phyloP scores from a whole-genome alignment of 2,113 vertebrate species.

The Macquaria australasica region DNA sequence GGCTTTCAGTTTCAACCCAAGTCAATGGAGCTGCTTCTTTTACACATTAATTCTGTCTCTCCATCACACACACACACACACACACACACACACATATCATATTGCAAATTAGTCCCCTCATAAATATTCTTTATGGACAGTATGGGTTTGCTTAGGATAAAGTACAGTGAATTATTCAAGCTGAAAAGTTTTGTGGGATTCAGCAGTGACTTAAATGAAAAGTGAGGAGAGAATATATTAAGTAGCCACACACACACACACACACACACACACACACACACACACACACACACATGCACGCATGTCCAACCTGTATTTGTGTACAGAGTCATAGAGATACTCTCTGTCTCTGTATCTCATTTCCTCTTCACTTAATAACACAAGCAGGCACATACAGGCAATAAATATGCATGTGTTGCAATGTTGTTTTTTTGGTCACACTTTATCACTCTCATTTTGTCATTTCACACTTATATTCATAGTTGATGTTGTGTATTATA shows the following conservation, averaged over 20 bases:
- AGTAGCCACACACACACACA: not conserved
- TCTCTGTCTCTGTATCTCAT: not conserved
- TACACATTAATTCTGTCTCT: not conserved
- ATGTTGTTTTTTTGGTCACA: slow-evolving; percentile 6
- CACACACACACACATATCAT: not conserved
- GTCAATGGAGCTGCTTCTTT: not conserved
- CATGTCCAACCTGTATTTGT: not conserved
- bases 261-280: not conserved
- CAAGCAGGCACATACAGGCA: slow-evolving; percentile 7
- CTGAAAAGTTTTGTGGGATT: slow-evolving; percentile 9
- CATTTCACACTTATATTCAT: slow-evolving; percentile 30
- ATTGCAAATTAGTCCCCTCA: slow-evolving; percentile 31
- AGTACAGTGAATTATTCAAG: slow-evolving; percentile 41
- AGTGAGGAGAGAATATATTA: slow-evolving; percentile 12
- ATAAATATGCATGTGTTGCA: slow-evolving; percentile 32
- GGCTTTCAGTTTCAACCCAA: not conserved
- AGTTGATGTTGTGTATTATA: not conserved
- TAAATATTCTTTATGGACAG: slow-evolving; percentile 45
- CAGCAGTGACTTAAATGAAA: slow-evolving; percentile 38
- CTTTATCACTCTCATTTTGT: slow-evolving; percentile 17
- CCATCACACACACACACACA: not conserved
- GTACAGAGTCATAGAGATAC: not conserved
- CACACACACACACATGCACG: no score
- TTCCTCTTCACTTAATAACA: not conserved
- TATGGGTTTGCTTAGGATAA: slow-evolving; percentile 21